A percentile compares a stretch with the other conserved stretches of the same genome.
Conservation (phyloP, 1,140 invertebrate genomes). For the Coenobita brevimanus region DNA sequence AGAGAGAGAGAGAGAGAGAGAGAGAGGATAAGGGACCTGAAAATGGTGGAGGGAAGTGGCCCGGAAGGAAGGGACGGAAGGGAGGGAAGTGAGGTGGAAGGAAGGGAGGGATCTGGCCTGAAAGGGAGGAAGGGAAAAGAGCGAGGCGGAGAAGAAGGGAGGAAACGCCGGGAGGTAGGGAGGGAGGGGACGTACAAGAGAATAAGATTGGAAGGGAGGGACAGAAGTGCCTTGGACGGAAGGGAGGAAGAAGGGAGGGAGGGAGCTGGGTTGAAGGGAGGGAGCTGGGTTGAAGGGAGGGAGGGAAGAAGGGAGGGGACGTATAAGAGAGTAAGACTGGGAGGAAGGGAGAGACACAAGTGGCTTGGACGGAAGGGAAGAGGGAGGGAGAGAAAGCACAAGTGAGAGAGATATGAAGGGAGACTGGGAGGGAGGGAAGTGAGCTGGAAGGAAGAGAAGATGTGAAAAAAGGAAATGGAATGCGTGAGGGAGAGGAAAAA, state of each 20-base stretch:
- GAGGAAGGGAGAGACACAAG: background rate
- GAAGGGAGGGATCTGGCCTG: no score
- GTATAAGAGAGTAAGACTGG: background rate
- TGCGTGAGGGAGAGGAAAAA: background rate
- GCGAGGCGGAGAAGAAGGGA: no score
- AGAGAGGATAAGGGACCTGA: no score
- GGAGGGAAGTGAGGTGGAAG: no score
- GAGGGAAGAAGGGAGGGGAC: background rate
- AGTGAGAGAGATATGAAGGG: no score
- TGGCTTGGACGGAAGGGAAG: background rate
- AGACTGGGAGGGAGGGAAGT: conserved; percentile 26
- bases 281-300: no score
- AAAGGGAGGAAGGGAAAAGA: no score
- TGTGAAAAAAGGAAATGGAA: background rate
- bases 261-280: background rate
- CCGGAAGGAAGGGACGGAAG: no score
- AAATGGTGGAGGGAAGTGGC: no score
- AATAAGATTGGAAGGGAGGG: background rate
- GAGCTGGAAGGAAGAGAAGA: background rate
- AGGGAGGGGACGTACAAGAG: background rate
- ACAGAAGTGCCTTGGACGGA: no score
- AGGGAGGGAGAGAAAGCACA: conserved; percentile 30
- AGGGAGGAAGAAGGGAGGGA: background rate
- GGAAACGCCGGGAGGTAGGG: background rate
- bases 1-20: no score